Evolutionary conservation across 2,888 invertebrate genomes (phyloP), one percentile per base, ranked within the genome.

Genomic region (Synanthedon tipuliformis): DNA sequence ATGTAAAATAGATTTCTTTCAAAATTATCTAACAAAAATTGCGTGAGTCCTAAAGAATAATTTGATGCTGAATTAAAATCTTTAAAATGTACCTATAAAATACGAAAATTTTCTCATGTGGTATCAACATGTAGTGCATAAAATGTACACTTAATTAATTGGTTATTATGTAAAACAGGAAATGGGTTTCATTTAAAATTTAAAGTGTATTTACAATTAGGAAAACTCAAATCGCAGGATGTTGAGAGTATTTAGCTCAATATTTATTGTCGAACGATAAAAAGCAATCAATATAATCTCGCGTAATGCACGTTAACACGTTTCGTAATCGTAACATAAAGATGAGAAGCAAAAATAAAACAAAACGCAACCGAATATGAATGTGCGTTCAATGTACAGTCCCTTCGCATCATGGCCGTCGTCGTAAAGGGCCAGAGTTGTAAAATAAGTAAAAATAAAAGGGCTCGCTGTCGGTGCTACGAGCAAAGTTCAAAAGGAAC

Each of bases 361-460:
- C 15, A 15, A 45, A 45, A 45, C 45, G n/a, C 15, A 34, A 13
- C 45, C 18, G 16, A 49, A 49, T 49, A 49, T 23, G 23, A 23
- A 23, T 49, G 49, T 15, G 23, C 49, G 49, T 15, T 49, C n/a
- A 45, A 12, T 49, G 16, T 49, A 49, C 16, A 7, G 64, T 64
- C 68, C 71, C 68, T 71, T 68, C 69, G 71, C 74, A 75, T 75
- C 73, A 75, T 73, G 70, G 71, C 71, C 62, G 71, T 64, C 66
- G 71, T 74, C 75, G 72, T 76, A 78, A 79, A 81, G 71, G 73
- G 69, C 69, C 68, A 59, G 68, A 66, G 69, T 66, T 73, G 71
- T 75, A 78, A 79, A 81, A 77, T 74, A 77, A 76, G 75, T 73
- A 79, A 77, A 78, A 75, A 78, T 72, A 77, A 50, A 78, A 77